Conservation (phyloP, 2,888 invertebrate genomes). For the Caenorhabditis zanzibari region DNA sequence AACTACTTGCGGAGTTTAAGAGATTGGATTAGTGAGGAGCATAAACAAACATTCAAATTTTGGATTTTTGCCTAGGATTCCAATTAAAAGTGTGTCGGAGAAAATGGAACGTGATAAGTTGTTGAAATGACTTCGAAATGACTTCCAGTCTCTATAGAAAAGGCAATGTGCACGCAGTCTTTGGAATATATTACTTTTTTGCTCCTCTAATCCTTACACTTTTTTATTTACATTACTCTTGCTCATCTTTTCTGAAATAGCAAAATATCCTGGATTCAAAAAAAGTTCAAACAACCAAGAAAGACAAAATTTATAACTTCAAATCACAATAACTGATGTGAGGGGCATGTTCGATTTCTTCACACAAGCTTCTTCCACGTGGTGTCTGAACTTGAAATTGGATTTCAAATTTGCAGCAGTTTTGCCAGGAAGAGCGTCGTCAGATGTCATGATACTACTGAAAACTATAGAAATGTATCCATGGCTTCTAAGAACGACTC, state of each 20-base stretch:
- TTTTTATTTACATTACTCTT: not conserved
- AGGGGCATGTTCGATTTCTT: not conserved
- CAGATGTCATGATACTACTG: too few relatives aligned
- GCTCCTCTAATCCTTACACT: conserved; percentile 4
- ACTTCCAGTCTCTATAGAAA: not conserved
- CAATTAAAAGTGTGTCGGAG: too few relatives aligned
- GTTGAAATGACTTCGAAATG: not conserved
- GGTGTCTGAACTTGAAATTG: conserved; percentile 28
- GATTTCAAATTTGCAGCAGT: not conserved
- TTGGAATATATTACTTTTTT: conserved; percentile 26
- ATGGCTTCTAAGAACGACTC: not conserved
- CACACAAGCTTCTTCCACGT: conserved; percentile 22
- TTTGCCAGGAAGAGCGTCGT: too few relatives aligned
- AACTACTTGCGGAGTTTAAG: conserved; percentile 23
- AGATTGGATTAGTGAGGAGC: not conserved
- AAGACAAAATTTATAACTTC: not conserved
- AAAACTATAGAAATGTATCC: not conserved
- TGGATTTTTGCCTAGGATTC: not conserved
- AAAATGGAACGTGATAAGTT: too few relatives aligned
- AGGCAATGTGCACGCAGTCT: conserved; percentile 36
- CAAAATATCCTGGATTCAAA: not conserved
- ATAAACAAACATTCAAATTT: not conserved
- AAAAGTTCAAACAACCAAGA: not conserved
- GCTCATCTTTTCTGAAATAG: not conserved
- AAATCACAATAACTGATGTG: conserved; percentile 18